A percentile compares a stretch with the other conserved stretches of the same genome.
phyloP scores from a whole-genome alignment of 2,888 invertebrate genomes.

The Empis stercorea region DNA sequence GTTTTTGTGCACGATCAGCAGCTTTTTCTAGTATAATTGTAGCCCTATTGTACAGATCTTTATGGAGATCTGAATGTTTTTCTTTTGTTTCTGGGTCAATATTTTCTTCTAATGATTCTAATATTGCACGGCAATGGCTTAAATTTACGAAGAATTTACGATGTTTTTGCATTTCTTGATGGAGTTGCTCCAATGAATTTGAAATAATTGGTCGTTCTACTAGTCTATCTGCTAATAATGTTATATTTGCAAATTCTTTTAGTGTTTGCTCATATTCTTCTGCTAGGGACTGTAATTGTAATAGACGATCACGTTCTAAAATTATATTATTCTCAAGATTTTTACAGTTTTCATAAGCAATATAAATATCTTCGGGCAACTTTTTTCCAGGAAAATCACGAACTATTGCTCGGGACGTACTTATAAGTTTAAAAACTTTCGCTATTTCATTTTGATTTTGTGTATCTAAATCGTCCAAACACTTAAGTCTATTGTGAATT shows the following conservation, averaged over 20 bases:
- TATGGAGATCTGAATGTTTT: slow-evolving; percentile 59
- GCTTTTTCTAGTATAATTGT: slow-evolving; percentile 67
- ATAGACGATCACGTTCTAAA: slow-evolving; percentile 59
- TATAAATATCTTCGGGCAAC: slow-evolving; percentile 51
- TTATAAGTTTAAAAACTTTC: slow-evolving; percentile 47
- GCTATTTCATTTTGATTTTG: slow-evolving; percentile 49
- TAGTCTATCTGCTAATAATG: slow-evolving; percentile 68
- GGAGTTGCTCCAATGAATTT: slow-evolving; percentile 62
- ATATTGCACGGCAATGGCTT: slow-evolving; percentile 72
- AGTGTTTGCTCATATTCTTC: slow-evolving; percentile 83
- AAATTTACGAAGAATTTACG: slow-evolving; percentile 79
- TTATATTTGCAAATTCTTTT: slow-evolving; percentile 74
- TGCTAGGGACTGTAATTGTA: slow-evolving; percentile 60
- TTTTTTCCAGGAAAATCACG: slow-evolving; percentile 56
- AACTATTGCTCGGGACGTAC: slow-evolving; percentile 47
- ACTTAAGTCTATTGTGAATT: slow-evolving; percentile 51
- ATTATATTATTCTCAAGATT: slow-evolving; percentile 56
- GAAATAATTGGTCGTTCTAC: slow-evolving; percentile 66
- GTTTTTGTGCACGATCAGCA: slow-evolving; percentile 65
- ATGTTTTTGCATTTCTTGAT: slow-evolving; percentile 80
- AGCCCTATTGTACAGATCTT: slow-evolving; percentile 62
- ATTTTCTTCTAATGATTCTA: slow-evolving; percentile 75
- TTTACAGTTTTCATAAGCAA: slow-evolving; percentile 52
- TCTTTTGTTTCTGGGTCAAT: slow-evolving; percentile 66
- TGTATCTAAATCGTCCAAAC: slow-evolving; percentile 56